Evolutionary conservation across 2,888 invertebrate genomes (phyloP).

Genomic region (Drosophila vallismaia): DNA sequence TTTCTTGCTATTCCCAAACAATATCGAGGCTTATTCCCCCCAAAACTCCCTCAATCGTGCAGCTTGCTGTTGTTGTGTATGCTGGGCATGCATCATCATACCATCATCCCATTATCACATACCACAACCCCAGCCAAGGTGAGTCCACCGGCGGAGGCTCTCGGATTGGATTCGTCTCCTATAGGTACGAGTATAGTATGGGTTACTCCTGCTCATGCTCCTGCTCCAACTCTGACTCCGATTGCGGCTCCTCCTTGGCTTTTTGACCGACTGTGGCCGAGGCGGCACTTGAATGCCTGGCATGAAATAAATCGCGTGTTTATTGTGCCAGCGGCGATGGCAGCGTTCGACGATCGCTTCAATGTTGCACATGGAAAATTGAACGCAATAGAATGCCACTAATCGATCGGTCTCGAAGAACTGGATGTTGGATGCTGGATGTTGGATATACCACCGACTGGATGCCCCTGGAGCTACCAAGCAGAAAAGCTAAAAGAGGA

Average conservation of each 20-base stretch:
- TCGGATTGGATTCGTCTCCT: constrained; percentile 32
- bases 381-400: constrained; percentile 80
- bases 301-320: constrained; percentile 81
- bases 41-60: constrained; percentile 33
- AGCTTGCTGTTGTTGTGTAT: constrained; percentile 70
- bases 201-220: constrained; percentile 4
- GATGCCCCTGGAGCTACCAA: constrained; percentile 54
- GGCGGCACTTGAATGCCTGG: constrained; percentile 76
- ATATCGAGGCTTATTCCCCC: background rate
- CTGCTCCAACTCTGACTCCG: constrained; percentile 8
- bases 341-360: constrained; percentile 63
- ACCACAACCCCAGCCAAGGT: constrained; percentile 64
- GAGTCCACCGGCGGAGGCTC: constrained; percentile 23
- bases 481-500: constrained; percentile 44
- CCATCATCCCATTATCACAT: constrained; percentile 81
- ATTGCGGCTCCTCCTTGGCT: constrained; percentile 64
- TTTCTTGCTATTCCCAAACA: background rate
- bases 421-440: constrained; percentile 31
- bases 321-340: constrained; percentile 74
- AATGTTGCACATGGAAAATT: constrained; percentile 80
- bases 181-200: background rate
- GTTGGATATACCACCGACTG: constrained; percentile 18
- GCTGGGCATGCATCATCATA: constrained; percentile 80
- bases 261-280: constrained; percentile 71
- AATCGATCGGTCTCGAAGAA: constrained; percentile 65